Conservation (phyloP, 2,888 invertebrate genomes). For the Drosophila mimetica region DNA sequence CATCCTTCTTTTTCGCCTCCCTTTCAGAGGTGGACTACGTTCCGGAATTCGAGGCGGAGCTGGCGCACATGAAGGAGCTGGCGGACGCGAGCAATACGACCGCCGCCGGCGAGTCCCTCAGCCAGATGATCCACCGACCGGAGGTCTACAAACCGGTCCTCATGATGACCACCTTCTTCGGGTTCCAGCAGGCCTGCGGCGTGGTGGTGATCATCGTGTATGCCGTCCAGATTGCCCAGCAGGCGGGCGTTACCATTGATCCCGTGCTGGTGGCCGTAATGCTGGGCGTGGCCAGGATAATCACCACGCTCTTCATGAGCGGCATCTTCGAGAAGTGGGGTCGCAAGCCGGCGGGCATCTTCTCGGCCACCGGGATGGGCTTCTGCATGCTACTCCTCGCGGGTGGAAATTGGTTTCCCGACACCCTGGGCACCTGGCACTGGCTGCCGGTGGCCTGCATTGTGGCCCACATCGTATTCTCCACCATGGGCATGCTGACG, state of each 20-base stretch:
- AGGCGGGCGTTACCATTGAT: constrained; percentile 87
- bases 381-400: constrained; percentile 87
- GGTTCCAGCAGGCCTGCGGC: constrained; percentile 89
- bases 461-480: constrained; percentile 85
- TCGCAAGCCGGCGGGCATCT: constrained; percentile 87
- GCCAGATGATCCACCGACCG: constrained; percentile 76
- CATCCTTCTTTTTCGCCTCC: too few species aligned
- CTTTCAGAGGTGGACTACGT: constrained; percentile 67
- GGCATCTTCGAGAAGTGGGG: constrained; percentile 87
- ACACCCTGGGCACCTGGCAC: constrained; percentile 61
- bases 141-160: constrained; percentile 84
- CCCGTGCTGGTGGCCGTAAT: constrained; percentile 88
- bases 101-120: constrained; percentile 73
- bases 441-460: constrained; percentile 81
- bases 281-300: constrained; percentile 88
- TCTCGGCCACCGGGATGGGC: constrained; percentile 88
- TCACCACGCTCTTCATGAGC: constrained; percentile 88
- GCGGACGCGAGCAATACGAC: constrained; percentile 73
- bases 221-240: constrained; percentile 88
- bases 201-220: constrained; percentile 90
- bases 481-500: constrained; percentile 85
- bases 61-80: constrained; percentile 78
- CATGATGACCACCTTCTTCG: constrained; percentile 87
- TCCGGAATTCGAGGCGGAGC: constrained; percentile 82
- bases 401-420: constrained; percentile 84